A percentile compares a stretch with the other conserved stretches of the same genome.
Evolutionary conservation across 2,113 vertebrate species (phyloP).

Genomic region (Serilophus lunatus): DNA sequence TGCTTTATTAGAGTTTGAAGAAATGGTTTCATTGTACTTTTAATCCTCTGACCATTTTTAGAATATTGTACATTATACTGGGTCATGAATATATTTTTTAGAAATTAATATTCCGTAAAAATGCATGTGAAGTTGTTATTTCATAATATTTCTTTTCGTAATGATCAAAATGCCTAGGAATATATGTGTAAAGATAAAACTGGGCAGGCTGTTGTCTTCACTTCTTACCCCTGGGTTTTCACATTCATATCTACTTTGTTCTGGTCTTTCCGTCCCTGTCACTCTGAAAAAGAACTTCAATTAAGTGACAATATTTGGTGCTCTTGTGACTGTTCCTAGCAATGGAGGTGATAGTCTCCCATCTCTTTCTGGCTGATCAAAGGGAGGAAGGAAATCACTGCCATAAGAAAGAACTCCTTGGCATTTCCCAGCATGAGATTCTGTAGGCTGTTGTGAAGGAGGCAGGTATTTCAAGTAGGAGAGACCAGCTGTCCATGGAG

Average conservation of each 20-base stretch:
- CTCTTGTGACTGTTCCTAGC: not conserved
- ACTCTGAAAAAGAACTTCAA: not conserved
- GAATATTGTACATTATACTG: not conserved
- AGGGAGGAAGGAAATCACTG: slow-evolving; percentile 1
- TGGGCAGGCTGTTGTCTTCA: not conserved
- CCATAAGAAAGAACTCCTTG: not conserved
- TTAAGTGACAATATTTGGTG: slow-evolving; percentile 10
- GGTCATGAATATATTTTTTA: not conserved
- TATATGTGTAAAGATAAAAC: not conserved
- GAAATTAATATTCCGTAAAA: not conserved
- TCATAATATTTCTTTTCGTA: not conserved
- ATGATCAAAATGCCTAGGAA: not conserved
- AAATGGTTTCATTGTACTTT: not conserved
- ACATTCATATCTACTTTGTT: not conserved
- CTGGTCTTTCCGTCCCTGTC: not conserved
- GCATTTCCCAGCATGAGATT: slow-evolving; percentile 46
- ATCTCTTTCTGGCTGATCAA: not conserved
- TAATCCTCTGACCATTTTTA: not conserved
- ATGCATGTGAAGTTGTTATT: not conserved
- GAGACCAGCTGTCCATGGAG: slow-evolving; percentile 24
- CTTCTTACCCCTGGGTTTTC: not conserved
- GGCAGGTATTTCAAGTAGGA: slow-evolving; percentile 48
- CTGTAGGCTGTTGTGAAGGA: slow-evolving; percentile 44
- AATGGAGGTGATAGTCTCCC: not conserved
- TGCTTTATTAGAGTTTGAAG: not conserved